Base-by-base conservation (phyloP, 1,140 invertebrate genomes). In the Andrena cerasifolii region DNA sequence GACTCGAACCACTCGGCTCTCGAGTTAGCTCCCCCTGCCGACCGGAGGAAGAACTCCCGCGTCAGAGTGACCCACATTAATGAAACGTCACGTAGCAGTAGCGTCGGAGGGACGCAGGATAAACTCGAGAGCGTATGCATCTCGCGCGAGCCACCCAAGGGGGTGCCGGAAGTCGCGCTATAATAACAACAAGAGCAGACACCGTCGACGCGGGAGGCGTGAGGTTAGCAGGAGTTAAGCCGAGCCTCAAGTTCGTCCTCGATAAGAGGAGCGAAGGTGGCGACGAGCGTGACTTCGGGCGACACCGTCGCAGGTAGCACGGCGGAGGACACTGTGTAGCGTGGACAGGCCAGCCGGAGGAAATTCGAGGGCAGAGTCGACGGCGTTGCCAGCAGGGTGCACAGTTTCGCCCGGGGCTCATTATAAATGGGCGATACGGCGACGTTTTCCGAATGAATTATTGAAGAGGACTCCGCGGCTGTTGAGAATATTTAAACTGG, bases 401-500 rank as follows among this genome's bases (percentile, higher is more conserved):
- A n/a, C 31, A n/a, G n/a, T 18, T 28, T 21, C 56, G 26, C 18
- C 36, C 45, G 54, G n/a, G 10, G 14, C 76, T 79, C 80, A 74
- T 82, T 82, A 84, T 62, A 63, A 74, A 59, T 33, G 47, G n/a
- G 16, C 47, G 71, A 75, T 54, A 65, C 45, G 47, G 62, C 49
- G 49, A 28, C 62, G 53, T 72, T 67, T 72, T 75, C 47, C 66
- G 63, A 82, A 85, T 83, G 83, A 85, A 85, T 85, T 85, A 85
- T 83, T 83, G 74, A 85, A 78, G 71, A 79, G 77, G n/a, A 26
- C 54, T 47, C 33, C 43, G 36, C 24, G 59, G 36, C 47, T 28
- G 56, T 66, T 78, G 78, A 83, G 66, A 76, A 80, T 77, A 76
- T 84, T 83, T 80, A 82, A 84, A 78, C 28, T 45, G 65, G 65